A percentile compares a stretch with the other conserved stretches of the same genome.
Conservation (phyloP, 2,797 vertebrate species). For the Enteromius viviparus region DNA sequence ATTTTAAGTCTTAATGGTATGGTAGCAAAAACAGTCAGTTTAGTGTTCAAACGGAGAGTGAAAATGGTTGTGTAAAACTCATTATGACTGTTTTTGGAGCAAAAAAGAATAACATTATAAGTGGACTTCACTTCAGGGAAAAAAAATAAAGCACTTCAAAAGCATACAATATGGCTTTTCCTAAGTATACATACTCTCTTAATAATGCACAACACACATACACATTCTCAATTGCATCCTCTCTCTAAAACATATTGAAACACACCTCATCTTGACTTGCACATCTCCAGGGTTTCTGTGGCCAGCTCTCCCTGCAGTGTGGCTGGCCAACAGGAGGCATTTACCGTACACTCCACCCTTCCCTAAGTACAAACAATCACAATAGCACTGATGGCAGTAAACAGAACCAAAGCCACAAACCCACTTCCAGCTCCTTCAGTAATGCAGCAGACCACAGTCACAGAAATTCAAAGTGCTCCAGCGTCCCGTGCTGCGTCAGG, state of each 20-base stretch:
- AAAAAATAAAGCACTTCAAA: background rate
- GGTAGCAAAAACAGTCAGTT: background rate
- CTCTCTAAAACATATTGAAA: conserved; percentile 26
- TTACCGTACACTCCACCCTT: conserved; percentile 77
- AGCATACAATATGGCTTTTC: conserved; percentile 5
- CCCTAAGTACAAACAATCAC: conserved; percentile 71
- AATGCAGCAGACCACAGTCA: conserved; percentile 79
- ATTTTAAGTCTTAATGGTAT: background rate
- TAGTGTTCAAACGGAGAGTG: background rate
- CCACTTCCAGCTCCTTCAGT: conserved; percentile 79
- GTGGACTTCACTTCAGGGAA: background rate
- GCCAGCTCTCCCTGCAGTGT: conserved; percentile 71
- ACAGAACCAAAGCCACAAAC: conserved; percentile 78
- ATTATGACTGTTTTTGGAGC: background rate
- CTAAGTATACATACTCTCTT: background rate
- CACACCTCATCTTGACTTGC: conserved; percentile 68
- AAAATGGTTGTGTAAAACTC: background rate
- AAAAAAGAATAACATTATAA: background rate
- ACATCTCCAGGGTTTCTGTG: conserved; percentile 76
- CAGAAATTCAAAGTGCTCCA: conserved; percentile 69
- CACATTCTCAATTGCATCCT: conserved; percentile 14
- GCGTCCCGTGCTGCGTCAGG: conserved; percentile 70
- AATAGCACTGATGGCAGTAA: conserved; percentile 78
- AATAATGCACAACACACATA: background rate
- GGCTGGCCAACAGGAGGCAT: conserved; percentile 75